These are phyloP conservation scores for Aplodontia rufa DNA, from an alignment of 2,113 vertebrate species.

Conservation along the genomic window DNA sequence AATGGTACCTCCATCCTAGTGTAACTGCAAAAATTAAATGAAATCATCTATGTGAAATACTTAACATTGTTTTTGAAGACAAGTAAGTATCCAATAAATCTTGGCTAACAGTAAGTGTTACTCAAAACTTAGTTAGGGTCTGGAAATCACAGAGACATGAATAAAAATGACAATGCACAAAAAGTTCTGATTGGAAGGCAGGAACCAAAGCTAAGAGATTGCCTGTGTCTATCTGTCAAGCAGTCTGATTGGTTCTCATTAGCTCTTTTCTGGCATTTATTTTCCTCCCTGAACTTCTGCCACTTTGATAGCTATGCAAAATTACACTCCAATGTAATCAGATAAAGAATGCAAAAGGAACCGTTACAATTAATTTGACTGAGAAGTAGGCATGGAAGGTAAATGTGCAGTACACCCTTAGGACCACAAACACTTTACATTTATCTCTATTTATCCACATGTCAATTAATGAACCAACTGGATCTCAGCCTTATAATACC, in stretches of 20 bases:
- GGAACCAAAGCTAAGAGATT: background rate
- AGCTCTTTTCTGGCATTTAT: background rate
- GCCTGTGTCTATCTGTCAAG: background rate
- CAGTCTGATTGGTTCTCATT: background rate
- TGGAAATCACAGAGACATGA: background rate
- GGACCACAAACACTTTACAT: slow-evolving; percentile 63
- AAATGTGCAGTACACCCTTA: slow-evolving; percentile 10
- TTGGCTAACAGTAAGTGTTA: background rate
- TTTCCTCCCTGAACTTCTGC: background rate
- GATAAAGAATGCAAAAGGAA: slow-evolving; percentile 56
- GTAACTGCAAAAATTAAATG: background rate
- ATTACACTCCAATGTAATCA: slow-evolving; percentile 23
- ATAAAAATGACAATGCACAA: background rate
- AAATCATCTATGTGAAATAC: background rate
- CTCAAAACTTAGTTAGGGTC: background rate
- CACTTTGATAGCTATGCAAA: slow-evolving; percentile 36
- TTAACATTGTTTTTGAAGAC: background rate
- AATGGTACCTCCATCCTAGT: background rate
- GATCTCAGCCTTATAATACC: slow-evolving; percentile 35
- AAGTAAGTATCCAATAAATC: background rate
- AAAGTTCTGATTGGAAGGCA: background rate
- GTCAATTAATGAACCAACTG: slow-evolving; percentile 65
- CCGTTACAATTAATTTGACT: slow-evolving; percentile 56
- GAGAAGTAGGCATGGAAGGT: slow-evolving; percentile 54
- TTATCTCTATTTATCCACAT: slow-evolving; percentile 62